Evolutionary conservation across 2,888 invertebrate genomes (phyloP).

Genomic region (Hyposoter dolosus): DNA sequence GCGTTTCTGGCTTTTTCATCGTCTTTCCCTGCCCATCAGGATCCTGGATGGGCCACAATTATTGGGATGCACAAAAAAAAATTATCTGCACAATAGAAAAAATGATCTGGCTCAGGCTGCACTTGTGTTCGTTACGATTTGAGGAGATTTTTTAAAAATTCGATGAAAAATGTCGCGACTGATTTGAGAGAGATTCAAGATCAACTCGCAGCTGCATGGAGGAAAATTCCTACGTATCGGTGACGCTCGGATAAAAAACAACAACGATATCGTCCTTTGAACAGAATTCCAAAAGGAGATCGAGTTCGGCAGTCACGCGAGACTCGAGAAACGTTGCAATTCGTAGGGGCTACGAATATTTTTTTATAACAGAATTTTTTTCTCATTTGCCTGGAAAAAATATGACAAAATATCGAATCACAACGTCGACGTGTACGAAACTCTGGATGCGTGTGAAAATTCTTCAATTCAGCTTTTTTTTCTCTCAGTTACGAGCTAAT

Average conservation of each 20-base stretch:
- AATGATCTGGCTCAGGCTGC: constrained; percentile 29
- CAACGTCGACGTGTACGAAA: too few relatives aligned
- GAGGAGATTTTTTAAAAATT: constrained; percentile 8
- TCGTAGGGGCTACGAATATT: too few relatives aligned
- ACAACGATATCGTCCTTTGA: constrained; percentile 54
- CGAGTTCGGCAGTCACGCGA: constrained; percentile 14
- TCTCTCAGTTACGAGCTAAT: not conserved
- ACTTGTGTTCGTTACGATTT: constrained; percentile 16
- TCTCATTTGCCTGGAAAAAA: not conserved
- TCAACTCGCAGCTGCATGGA: constrained; percentile 28
- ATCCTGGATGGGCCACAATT: not conserved
- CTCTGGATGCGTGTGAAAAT: not conserved
- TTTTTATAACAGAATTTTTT: not conserved
- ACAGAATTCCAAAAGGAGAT: constrained; percentile 9
- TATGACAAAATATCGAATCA: not conserved
- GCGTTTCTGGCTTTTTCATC: too few relatives aligned
- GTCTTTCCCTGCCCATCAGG: too few relatives aligned
- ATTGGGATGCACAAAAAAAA: not conserved
- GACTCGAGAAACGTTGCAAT: not conserved
- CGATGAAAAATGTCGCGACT: not conserved
- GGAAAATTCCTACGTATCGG: constrained; percentile 48
- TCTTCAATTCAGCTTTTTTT: not conserved
- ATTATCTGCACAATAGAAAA: too few relatives aligned
- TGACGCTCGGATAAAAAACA: constrained; percentile 13
- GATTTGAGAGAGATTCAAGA: not conserved